Evolutionary conservation across 2,797 vertebrate species (phyloP).

Genomic region (Numenius phaeopus): DNA sequence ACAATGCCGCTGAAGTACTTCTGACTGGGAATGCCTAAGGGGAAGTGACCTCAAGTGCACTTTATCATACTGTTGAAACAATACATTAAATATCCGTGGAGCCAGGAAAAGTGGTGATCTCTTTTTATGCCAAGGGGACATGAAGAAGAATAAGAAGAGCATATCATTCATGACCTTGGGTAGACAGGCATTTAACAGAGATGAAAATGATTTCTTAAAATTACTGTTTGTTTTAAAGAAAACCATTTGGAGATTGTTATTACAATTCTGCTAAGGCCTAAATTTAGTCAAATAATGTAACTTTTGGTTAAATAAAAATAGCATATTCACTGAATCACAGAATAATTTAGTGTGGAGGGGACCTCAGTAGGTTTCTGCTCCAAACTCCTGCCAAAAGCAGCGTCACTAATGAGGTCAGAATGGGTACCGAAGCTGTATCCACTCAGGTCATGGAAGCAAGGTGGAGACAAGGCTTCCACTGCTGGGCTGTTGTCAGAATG

Average conservation of each 20-base stretch:
- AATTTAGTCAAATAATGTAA: neutral
- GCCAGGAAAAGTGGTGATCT: neutral
- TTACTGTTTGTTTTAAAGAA: neutral
- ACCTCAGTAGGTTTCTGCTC: neutral
- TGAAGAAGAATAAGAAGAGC: accelerated
- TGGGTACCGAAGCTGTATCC: accelerated
- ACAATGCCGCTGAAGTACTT: neutral
- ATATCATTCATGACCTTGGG: neutral
- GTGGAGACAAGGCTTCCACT: neutral
- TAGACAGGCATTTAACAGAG: neutral
- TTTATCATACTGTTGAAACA: neutral
- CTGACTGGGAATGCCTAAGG: neutral
- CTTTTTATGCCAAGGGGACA: neutral
- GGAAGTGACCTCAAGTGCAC: neutral
- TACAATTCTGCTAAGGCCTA: neutral
- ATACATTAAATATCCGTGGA: neutral
- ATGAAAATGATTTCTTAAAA: neutral
- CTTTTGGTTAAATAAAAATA: neutral
- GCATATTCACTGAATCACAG: neutral
- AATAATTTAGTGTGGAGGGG: neutral
- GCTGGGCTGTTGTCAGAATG: neutral
- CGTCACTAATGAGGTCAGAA: neutral
- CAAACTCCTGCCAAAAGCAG: neutral
- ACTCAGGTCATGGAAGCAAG: neutral
- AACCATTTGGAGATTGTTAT: neutral